Evolutionary conservation across 1,140 invertebrate species (phyloP), one percentile per base, ranked within the genome.

Genomic region (Plectus sambesii): DNA sequence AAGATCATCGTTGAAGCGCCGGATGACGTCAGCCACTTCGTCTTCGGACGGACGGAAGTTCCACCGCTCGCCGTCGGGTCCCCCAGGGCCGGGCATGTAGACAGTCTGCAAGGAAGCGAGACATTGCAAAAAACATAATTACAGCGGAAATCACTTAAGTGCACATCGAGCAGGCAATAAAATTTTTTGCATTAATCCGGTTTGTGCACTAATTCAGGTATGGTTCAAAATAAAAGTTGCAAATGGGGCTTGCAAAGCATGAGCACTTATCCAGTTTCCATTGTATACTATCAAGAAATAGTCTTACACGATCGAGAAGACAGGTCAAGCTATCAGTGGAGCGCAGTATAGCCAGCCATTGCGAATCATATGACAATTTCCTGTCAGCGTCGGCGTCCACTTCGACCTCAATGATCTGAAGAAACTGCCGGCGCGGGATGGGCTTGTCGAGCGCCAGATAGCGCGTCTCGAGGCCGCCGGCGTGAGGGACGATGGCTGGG

Each of bases 401-500:
- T 22, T 48, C 48, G 25, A 57, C 41, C 3, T 57, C 36, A 27
- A 57, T 24, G 19, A 2, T 26, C 46, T 59, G 44, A 9, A 94
- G 72, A 73, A 90, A 94, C 47, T 82, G 78, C 59, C 87, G 75
- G 58, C 78, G 79, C 0, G 88, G 88, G 26, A 97, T 72, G 73
- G 89, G 93, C 75, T 98, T 98, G 69, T 98, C 90, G 5, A 98
- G 70, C 1, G 90, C 87, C 49, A 98, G 71, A 73, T 98, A 98
- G 71, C 84, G 86, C 0, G 90, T 96, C 22, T 52, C 15, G 27
- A 39, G 30, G 12, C 33, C 26, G 15, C 52, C 27, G 37, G 75
- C 62, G 71, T 89, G 85, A 23, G 78, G 74, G 6, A 96, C 78
- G 3, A 87, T 42, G 4, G 92, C 92, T 30, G 83, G 78, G 76